Conservation (phyloP, 2,888 invertebrate species). For the Drosophila falleni region DNA sequence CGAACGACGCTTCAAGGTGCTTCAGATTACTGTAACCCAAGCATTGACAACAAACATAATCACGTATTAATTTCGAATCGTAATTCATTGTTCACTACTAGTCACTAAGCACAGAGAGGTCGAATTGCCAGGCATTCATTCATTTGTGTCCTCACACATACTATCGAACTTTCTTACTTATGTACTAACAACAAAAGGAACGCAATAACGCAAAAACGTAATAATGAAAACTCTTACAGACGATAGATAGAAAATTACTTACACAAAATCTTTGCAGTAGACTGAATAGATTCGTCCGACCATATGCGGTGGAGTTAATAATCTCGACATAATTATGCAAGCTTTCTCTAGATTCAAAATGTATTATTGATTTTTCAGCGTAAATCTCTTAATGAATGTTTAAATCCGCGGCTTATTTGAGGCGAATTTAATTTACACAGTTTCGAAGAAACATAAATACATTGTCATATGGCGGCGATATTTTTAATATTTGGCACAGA, state of each 20-base stretch:
- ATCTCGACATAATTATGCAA: neutral
- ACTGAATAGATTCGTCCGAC: slow-evolving; percentile 59
- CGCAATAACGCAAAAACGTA: neutral
- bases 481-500: neutral
- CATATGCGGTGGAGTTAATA: slow-evolving; percentile 9
- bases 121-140: neutral
- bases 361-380: neutral
- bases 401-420: neutral
- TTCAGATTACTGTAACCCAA: neutral
- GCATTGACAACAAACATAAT: neutral
- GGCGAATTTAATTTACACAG: neutral
- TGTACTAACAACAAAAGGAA: neutral
- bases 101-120: too few relatives aligned
- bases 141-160: neutral
- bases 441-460: neutral
- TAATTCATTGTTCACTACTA: too few relatives aligned
- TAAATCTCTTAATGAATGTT: neutral
- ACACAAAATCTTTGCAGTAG: slow-evolving; percentile 67
- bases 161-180: neutral
- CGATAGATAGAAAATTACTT: slow-evolving; percentile 2
- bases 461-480: slow-evolving; percentile 5
- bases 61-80: neutral
- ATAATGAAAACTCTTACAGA: neutral
- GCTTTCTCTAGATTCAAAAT: neutral
- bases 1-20: neutral